Evolutionary conservation across 1,140 invertebrate species (phyloP).

Genomic region (Aporrectodea caliginosa): DNA sequence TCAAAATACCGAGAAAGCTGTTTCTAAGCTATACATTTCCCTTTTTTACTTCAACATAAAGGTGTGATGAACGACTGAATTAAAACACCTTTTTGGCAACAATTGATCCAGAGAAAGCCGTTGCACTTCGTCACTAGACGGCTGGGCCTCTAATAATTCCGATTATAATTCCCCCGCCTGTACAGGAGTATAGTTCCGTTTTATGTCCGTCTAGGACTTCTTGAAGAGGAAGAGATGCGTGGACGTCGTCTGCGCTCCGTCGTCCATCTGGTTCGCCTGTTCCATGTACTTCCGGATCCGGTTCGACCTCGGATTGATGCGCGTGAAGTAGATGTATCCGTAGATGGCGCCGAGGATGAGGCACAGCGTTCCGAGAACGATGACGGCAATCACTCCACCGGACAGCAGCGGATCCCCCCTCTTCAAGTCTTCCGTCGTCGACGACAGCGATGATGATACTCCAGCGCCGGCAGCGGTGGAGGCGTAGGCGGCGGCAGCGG

Average conservation of each 20-base stretch:
- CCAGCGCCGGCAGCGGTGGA: no score
- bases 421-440: background rate
- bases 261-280: background rate
- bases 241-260: background rate
- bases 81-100: no score
- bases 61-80: no score
- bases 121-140: no score
- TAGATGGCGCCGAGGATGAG: constrained; percentile 15
- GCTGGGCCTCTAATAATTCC: no score
- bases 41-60: no score
- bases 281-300: background rate
- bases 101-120: no score
- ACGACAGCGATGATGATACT: no score
- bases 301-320: background rate
- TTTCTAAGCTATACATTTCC: no score
- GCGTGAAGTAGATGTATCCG: constrained; percentile 17
- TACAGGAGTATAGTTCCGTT: no score
- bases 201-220: background rate
- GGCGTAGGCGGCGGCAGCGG: background rate
- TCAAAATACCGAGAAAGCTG: no score
- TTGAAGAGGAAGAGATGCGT: constrained; percentile 22
- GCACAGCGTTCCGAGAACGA: background rate
- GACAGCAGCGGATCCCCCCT: background rate
- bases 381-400: background rate
- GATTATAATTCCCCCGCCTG: no score